Conservation (phyloP, 2,797 vertebrate species). For the Sus cebifrons region DNA sequence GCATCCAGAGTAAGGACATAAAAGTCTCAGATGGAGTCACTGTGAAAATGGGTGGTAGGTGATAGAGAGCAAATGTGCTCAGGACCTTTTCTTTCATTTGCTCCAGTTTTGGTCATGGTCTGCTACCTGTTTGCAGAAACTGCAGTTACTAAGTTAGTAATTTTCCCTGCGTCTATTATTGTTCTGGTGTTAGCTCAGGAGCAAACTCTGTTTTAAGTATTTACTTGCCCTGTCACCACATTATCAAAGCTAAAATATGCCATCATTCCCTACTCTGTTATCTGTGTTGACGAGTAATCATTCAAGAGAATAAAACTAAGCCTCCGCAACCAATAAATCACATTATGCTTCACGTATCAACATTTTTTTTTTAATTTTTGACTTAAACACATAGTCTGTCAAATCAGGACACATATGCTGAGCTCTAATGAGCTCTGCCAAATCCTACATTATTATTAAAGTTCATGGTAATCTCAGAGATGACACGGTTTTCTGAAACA, state of each 20-base stretch:
- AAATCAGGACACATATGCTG: slow-evolving; percentile 74
- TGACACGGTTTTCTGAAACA: slow-evolving; percentile 69
- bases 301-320: slow-evolving; percentile 76
- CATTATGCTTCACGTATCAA: slow-evolving; percentile 70
- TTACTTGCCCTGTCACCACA: background rate
- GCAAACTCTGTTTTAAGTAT: slow-evolving; percentile 60
- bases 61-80: background rate
- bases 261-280: slow-evolving; percentile 59
- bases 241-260: slow-evolving; percentile 64
- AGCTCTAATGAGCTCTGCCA: slow-evolving; percentile 77
- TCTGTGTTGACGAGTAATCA: slow-evolving; percentile 71
- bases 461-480: slow-evolving; percentile 74
- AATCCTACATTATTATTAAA: slow-evolving; percentile 78
- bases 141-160: slow-evolving; percentile 32
- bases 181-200: background rate
- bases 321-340: slow-evolving; percentile 81
- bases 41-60: background rate
- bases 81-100: slow-evolving; percentile 46
- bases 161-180: background rate
- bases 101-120: background rate
- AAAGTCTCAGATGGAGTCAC: background rate
- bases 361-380: slow-evolving; percentile 71
- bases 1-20: background rate
- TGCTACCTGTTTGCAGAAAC: slow-evolving; percentile 33
- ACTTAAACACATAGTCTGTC: slow-evolving; percentile 80